phyloP scores from a whole-genome alignment of 2,113 vertebrate genomes.

The Setophaga coronata region DNA sequence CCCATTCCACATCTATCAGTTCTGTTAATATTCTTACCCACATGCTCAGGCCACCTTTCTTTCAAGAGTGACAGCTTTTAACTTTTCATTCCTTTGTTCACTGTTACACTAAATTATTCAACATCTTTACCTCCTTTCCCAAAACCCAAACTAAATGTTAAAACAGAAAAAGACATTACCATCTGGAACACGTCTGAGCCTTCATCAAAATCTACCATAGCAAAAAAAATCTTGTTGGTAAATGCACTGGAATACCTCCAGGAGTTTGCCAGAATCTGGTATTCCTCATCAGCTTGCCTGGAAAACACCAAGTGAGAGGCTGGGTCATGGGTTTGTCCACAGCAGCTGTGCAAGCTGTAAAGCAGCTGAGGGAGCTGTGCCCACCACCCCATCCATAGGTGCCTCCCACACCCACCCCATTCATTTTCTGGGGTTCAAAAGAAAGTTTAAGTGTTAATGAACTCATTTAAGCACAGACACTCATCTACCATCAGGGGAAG shows the following conservation, averaged over 20 bases:
- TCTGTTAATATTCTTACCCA: not conserved
- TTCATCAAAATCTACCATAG: conserved; percentile 95
- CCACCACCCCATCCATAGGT: rapidly evolving
- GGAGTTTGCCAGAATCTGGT: conserved; percentile 94
- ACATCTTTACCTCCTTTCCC: not conserved
- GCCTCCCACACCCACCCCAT: not conserved
- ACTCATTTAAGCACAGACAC: not conserved
- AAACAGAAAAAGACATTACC: conserved; percentile 74
- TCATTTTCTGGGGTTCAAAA: not conserved
- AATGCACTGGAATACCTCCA: conserved; percentile 96
- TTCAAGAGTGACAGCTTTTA: not conserved
- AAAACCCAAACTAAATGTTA: rapidly evolving
- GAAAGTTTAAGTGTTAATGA: not conserved
- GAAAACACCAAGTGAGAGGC: not conserved
- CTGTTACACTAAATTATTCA: not conserved
- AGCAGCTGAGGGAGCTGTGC: not conserved
- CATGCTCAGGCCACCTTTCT: not conserved
- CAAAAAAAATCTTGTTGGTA: conserved; percentile 95
- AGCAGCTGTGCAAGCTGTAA: rapidly evolving
- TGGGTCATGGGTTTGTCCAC: not conserved
- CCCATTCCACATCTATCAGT: not conserved
- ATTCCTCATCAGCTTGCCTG: conserved; percentile 97
- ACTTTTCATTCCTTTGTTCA: not conserved
- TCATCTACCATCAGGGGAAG: not conserved
- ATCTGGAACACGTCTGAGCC: conserved; percentile 97